Percentiles rank a stretch among this genome's conserved stretches.
Conservation (phyloP, 1,140 invertebrate species). For the Daktulosphaira vitifoliae region DNA sequence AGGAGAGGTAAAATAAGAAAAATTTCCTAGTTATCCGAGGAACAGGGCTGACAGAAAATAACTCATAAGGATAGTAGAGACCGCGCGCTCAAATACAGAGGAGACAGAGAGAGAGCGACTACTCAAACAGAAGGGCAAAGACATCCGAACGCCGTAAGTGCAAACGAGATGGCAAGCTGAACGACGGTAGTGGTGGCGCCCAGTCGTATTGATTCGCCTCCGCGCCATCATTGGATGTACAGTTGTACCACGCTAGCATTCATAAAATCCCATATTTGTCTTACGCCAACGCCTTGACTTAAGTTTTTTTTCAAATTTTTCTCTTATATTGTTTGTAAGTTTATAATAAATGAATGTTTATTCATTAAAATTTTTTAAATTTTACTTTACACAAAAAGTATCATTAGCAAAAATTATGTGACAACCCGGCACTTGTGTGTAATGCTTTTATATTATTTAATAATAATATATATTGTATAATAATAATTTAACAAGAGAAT, state of each 20-base stretch:
- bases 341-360: too few species aligned
- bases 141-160: background rate
- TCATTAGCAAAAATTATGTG: too few species aligned
- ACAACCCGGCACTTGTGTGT: too few species aligned
- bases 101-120: conserved; percentile 28
- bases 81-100: conserved; percentile 11
- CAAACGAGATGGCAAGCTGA: conserved; percentile 16
- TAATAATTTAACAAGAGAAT: too few species aligned
- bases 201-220: conserved; percentile 27
- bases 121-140: conserved; percentile 10
- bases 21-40: conserved; percentile 26
- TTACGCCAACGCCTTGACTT: background rate
- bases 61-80: conserved; percentile 26
- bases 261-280: background rate
- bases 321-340: too few species aligned
- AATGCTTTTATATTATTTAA: too few species aligned
- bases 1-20: conserved; percentile 28
- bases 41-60: conserved; percentile 32
- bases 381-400: too few species aligned
- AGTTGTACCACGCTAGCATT: background rate
- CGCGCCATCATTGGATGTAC: background rate
- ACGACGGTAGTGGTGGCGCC: conserved; percentile 15
- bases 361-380: too few species aligned
- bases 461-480: too few species aligned
- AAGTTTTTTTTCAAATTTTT: too few species aligned